These are phyloP conservation scores for Sylvia borin DNA, from an alignment of 2,797 vertebrate species.

Conservation along the genomic window DNA sequence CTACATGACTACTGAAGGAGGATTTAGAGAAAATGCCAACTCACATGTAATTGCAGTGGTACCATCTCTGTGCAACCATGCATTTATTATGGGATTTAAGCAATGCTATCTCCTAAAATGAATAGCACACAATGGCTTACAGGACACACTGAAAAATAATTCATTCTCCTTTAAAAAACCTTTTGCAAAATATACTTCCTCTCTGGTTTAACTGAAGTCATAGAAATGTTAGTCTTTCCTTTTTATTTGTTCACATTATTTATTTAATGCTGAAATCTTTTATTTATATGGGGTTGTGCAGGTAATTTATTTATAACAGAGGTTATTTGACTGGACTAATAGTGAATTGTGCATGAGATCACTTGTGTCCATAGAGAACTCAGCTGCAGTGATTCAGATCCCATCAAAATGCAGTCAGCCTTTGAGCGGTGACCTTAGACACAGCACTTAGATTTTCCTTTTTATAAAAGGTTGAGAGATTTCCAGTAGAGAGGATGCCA, in stretches of 20 bases:
- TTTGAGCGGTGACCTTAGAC: background rate
- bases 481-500: background rate
- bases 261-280: slow-evolving; percentile 66
- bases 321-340: background rate
- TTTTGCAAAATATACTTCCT: background rate
- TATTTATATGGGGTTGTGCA: slow-evolving; percentile 42
- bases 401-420: background rate
- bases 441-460: background rate
- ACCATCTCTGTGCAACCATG: background rate
- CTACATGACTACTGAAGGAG: background rate
- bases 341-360: background rate
- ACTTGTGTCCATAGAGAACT: background rate
- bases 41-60: background rate
- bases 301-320: slow-evolving; percentile 6
- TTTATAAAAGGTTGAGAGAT: background rate
- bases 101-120: background rate
- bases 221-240: background rate
- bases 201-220: slow-evolving; percentile 6
- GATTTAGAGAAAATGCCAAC: background rate
- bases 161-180: background rate
- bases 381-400: background rate
- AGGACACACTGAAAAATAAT: background rate
- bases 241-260: slow-evolving; percentile 50
- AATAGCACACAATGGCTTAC: background rate
- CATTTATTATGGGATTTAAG: background rate